phyloP scores from a whole-genome alignment of 2,888 invertebrate species.

The Drosophila meridionalis region DNA sequence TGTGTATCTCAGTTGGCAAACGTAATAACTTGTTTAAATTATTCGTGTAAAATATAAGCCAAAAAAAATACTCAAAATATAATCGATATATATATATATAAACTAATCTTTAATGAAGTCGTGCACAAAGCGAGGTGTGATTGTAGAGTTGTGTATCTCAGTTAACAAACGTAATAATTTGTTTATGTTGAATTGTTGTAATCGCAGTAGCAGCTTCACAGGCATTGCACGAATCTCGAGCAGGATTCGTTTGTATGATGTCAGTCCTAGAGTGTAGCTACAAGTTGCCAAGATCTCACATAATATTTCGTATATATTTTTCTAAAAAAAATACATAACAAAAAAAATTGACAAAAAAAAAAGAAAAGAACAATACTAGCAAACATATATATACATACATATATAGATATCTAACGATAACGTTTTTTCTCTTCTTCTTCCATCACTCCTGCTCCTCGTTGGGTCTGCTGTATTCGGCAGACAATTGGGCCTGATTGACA shows the following conservation, averaged over 20 bases:
- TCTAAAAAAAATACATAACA: conserved; percentile 15
- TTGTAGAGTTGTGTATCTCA: not conserved
- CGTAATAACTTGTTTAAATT: not conserved
- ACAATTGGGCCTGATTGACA: conserved; percentile 84
- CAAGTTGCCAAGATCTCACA: conserved; percentile 26
- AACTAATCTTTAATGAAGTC: not conserved
- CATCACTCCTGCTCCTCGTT: not conserved
- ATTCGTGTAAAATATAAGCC: no score
- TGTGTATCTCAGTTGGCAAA: no score
- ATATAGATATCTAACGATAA: not conserved
- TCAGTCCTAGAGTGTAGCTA: conserved; percentile 23
- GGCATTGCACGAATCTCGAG: not conserved
- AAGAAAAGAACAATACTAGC: conserved; percentile 2
- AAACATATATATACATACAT: not conserved
- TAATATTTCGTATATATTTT: conserved; percentile 28
- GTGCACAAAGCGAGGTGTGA: not conserved
- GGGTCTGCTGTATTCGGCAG: conserved; percentile 57
- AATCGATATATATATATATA: no score
- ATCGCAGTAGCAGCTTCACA: conserved; percentile 41
- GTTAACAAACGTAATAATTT: not conserved
- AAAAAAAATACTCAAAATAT: no score
- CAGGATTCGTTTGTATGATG: conserved; percentile 8
- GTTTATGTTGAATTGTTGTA: conserved; percentile 1
- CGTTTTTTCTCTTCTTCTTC: not conserved
- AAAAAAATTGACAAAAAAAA: conserved; percentile 15